phyloP scores from a whole-genome alignment of 2,113 vertebrate species.

The Triplophysa dalaica region DNA sequence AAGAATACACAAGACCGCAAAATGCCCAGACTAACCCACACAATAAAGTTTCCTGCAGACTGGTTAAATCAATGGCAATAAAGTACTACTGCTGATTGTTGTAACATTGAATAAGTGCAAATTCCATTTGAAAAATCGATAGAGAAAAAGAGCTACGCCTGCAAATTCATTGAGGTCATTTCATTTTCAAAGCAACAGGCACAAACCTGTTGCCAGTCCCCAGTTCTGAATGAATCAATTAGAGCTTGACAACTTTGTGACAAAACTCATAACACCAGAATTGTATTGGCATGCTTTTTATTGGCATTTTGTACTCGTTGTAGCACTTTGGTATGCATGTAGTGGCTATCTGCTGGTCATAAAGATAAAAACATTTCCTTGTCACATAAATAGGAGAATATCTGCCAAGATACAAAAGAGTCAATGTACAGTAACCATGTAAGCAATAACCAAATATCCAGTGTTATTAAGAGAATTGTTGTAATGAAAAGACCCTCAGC shows the following conservation, averaged over 20 bases:
- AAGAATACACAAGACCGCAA: background rate
- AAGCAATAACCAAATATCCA: background rate
- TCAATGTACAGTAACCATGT: background rate
- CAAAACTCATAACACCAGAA: background rate
- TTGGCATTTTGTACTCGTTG: background rate
- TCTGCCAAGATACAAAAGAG: slow-evolving; percentile 1
- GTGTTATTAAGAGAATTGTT: slow-evolving; percentile 6
- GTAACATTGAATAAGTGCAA: slow-evolving; percentile 17
- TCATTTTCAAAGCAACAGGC: slow-evolving; percentile 7
- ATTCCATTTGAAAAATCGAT: slow-evolving; percentile 28
- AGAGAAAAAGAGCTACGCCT: background rate
- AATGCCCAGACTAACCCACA: background rate
- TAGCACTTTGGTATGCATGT: background rate
- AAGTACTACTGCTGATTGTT: slow-evolving; percentile 27
- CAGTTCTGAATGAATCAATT: background rate
- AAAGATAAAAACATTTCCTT: background rate
- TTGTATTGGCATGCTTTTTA: background rate
- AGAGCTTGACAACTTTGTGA: background rate
- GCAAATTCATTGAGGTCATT: background rate
- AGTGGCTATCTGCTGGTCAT: slow-evolving; percentile 1
- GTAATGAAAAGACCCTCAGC: background rate
- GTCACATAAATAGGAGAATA: background rate
- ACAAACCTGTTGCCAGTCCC: background rate
- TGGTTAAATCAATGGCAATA: slow-evolving; percentile 31
- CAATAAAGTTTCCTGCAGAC: slow-evolving; percentile 15